These are phyloP conservation scores for Ranitomeya imitator DNA, from an alignment of 2,113 vertebrate genomes.

Conservation along the genomic window DNA sequence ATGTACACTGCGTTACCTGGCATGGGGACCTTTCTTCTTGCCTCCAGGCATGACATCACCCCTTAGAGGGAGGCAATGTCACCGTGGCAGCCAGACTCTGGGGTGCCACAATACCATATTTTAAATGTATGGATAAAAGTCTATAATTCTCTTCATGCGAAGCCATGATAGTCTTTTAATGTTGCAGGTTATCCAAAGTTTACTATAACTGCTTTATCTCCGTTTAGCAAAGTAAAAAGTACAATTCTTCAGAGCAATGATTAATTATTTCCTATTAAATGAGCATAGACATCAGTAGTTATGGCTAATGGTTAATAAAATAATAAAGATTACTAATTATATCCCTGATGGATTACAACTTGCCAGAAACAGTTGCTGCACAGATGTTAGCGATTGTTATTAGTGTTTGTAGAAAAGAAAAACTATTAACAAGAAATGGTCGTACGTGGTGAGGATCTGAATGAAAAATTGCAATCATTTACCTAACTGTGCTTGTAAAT, in stretches of 20 bases:
- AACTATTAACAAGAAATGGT: constrained; percentile 22
- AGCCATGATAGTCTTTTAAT: not conserved
- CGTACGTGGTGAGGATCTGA: not conserved
- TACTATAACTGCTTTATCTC: not conserved
- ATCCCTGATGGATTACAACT: constrained; percentile 25
- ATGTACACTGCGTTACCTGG: too few relatives aligned
- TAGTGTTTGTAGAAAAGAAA: constrained; percentile 30
- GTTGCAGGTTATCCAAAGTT: not conserved
- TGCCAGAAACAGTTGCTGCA: constrained; percentile 28
- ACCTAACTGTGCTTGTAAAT: not conserved
- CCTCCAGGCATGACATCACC: too few relatives aligned
- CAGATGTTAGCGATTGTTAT: constrained; percentile 20
- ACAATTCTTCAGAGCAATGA: not conserved
- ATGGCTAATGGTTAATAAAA: constrained; percentile 25
- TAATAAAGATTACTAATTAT: constrained; percentile 36
- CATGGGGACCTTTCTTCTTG: too few relatives aligned
- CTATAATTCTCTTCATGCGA: not conserved
- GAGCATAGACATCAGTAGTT: constrained; percentile 25
- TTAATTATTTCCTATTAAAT: constrained; percentile 23
- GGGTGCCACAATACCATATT: too few relatives aligned
- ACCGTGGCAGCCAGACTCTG: too few relatives aligned
- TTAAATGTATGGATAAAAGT: not conserved
- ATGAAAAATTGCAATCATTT: constrained; percentile 20
- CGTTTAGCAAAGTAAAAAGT: not conserved
- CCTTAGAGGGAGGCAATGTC: too few relatives aligned